Conservation (phyloP, 1,140 invertebrate species). For the Phortica variegata region DNA sequence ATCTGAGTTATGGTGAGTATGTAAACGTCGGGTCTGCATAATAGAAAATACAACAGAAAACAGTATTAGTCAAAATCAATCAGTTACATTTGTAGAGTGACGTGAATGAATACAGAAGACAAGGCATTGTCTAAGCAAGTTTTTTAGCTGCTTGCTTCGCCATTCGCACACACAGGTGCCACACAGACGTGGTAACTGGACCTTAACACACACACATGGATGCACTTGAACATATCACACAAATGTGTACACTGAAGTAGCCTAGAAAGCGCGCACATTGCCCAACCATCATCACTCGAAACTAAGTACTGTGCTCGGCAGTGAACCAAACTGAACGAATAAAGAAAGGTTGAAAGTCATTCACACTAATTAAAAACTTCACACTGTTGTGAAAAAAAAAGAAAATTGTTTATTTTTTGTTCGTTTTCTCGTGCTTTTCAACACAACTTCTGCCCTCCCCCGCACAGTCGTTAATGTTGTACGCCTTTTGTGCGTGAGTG, state of each 20-base stretch:
- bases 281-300: too few relatives aligned
- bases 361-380: conserved; percentile 57
- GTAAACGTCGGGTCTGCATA: conserved; percentile 79
- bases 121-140: too few relatives aligned
- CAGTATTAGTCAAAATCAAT: background rate
- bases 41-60: conserved; percentile 16
- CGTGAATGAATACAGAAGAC: too few relatives aligned
- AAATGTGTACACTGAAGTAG: background rate
- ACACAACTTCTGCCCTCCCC: conserved; percentile 2
- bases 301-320: too few relatives aligned
- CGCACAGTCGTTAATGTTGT: too few relatives aligned
- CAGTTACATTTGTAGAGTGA: background rate
- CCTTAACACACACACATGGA: conserved; percentile 22
- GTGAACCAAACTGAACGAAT: too few relatives aligned
- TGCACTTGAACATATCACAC: conserved; percentile 17
- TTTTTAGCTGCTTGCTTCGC: background rate
- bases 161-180: conserved; percentile 20
- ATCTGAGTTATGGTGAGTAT: conserved; percentile 89
- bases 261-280: too few relatives aligned
- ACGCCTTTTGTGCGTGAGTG: too few relatives aligned
- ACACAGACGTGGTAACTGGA: background rate
- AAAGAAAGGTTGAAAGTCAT: conserved; percentile 52
- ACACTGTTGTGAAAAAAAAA: conserved; percentile 52
- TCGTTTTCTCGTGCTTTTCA: conserved; percentile 35
- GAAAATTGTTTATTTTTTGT: too few relatives aligned